These are phyloP conservation scores for Trichopoda pennipes DNA, from an alignment of 2,888 invertebrate species.

Conservation along the genomic window DNA sequence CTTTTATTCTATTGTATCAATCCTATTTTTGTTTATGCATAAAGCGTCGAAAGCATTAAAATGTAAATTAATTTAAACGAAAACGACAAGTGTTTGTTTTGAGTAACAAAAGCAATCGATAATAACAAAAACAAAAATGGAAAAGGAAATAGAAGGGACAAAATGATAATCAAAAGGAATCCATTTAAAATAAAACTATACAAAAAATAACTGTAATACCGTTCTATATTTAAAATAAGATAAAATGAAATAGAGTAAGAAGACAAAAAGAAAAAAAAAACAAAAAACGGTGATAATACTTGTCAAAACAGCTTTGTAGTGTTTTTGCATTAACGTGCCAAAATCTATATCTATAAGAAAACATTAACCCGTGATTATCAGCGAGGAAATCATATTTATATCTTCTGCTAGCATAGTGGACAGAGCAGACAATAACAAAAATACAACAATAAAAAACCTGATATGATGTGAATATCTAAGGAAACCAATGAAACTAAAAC, in stretches of 20 bases:
- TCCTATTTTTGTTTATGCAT: conserved; percentile 54
- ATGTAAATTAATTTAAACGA: conserved; percentile 69
- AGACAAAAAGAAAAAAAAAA: no score
- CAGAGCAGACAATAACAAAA: no score
- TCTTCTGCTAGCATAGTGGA: conserved; percentile 26
- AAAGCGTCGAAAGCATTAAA: conserved; percentile 64
- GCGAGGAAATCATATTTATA: background rate
- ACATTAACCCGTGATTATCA: conserved; percentile 64
- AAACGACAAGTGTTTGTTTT: conserved; percentile 63
- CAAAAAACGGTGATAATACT: conserved; percentile 30
- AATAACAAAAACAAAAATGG: conserved; percentile 33
- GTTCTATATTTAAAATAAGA: conserved; percentile 51
- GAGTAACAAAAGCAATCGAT: conserved; percentile 57
- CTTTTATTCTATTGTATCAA: background rate
- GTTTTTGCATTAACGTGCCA: background rate
- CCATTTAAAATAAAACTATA: conserved; percentile 42
- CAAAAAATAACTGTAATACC: conserved; percentile 31
- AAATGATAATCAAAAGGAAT: conserved; percentile 43
- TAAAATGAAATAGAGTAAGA: conserved; percentile 31
- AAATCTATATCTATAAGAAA: conserved; percentile 37
- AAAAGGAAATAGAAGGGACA: conserved; percentile 41
- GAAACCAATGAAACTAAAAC: conserved; percentile 47
- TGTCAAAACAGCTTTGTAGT: conserved; percentile 1
- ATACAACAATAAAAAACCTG: conserved; percentile 36
- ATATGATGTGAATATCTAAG: conserved; percentile 43